Conservation (phyloP, 2,113 vertebrate genomes). For the Cebidichthys violaceus region DNA sequence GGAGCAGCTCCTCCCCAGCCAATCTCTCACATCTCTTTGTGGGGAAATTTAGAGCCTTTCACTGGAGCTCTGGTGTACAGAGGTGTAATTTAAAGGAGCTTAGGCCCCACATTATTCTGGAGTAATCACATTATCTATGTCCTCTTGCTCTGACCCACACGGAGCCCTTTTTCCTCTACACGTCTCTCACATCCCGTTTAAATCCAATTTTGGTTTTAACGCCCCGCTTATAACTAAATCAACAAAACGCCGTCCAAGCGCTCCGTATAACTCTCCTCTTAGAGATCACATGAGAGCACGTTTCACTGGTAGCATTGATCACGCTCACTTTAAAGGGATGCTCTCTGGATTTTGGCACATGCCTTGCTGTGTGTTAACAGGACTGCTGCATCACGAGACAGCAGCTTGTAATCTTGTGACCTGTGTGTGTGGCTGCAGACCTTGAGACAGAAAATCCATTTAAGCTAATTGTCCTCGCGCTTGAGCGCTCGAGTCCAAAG, state of each 20-base stretch:
- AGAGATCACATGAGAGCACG: conserved; percentile 42
- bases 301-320: conserved; percentile 36
- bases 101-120: conserved; percentile 61
- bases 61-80: conserved; percentile 43
- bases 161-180: conserved; percentile 34
- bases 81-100: conserved; percentile 58
- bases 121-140: conserved; percentile 73
- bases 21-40: conserved; percentile 73
- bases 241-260: conserved; percentile 36
- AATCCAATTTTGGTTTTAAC: conserved; percentile 70
- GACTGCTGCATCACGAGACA: conserved; percentile 34
- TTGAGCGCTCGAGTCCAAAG: conserved; percentile 11
- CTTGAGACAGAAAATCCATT: conserved; percentile 64
- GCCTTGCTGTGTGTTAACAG: conserved; percentile 27
- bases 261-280: conserved; percentile 40
- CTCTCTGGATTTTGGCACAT: conserved; percentile 26
- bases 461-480: conserved; percentile 51
- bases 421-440: conserved; percentile 40
- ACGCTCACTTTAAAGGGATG: conserved; percentile 36
- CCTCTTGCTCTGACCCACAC: conserved; percentile 54
- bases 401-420: conserved; percentile 59
- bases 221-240: conserved; percentile 59
- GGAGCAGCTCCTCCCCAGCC: conserved; percentile 58
- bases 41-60: conserved; percentile 63
- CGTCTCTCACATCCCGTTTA: conserved; percentile 50